Evolutionary conservation across 2,888 invertebrate genomes (phyloP), one percentile per base, ranked within the genome.

Genomic region (Hipparchia sbordonii): DNA sequence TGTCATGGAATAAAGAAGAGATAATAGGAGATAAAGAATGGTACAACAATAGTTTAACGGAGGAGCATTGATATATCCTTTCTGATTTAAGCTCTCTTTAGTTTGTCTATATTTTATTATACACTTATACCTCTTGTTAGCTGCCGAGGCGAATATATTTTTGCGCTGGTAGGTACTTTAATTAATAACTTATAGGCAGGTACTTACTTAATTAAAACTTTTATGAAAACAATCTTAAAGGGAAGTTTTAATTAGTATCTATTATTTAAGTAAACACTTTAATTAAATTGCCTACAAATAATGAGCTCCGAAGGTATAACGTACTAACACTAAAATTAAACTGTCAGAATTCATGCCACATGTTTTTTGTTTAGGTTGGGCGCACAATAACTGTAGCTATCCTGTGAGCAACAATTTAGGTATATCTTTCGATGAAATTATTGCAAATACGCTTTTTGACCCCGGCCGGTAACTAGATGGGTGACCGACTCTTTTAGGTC

Each of bases 251-350:
- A 33, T 52, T 51, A 39, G 39, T 8, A 65, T 33, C 23, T 65
- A 52, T 52, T 10, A 33, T 52, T 51, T 12, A 59, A 59, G 59
- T 57, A 48, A 59, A 67, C 48, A 59, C 46, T 1, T 51, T 52
- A 69, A 61, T 69, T 69, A 69, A 69, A 69, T 69, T 52, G 60
- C 61, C 69, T 61, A 52, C 71, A 73, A 75, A 77, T 78, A 76
- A 75, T 72, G 63, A 73, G 7, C 45, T 57, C 66, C 46, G 60
- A 74, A 72, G 68, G 67, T 63, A 67, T 72, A 74, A 70, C 6
- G 52, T 33, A 65, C 52, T 52, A 12, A 51, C 71, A 75, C 76
- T 76, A 74, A 77, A 75, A 74, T 71, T 74, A 75, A 73, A 65
- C 39, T 71, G 71, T 73, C 73, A 71, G 65, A 71, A 57, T 71